phyloP scores from a whole-genome alignment of 2,113 vertebrate genomes.

The Synchiropus splendidus region DNA sequence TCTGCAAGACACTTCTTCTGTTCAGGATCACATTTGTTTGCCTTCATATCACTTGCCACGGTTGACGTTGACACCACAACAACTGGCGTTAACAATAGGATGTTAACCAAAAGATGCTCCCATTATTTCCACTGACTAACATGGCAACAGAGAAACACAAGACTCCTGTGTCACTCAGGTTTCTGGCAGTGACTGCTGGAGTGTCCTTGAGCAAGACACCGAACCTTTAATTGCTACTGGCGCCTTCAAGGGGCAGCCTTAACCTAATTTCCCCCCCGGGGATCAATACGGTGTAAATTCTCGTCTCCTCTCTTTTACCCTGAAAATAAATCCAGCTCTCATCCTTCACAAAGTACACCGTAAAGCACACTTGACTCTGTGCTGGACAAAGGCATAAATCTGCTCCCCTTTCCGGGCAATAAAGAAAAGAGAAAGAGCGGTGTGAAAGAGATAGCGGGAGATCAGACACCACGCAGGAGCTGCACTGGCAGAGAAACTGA shows the following conservation, averaged over 20 bases:
- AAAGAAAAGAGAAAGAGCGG: conserved; percentile 24
- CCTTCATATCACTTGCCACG: too few relatives aligned
- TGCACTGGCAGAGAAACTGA: conserved; percentile 29
- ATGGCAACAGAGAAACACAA: too few relatives aligned
- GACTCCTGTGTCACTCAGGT: too few relatives aligned
- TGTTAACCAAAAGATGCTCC: too few relatives aligned
- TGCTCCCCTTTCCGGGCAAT: conserved; percentile 45
- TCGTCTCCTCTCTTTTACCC: conserved; percentile 9
- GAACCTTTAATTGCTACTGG: too few relatives aligned
- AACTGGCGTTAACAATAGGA: too few relatives aligned
- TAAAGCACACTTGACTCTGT: conserved; percentile 33
- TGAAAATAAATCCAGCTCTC: conserved; percentile 30
- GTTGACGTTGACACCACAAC: too few relatives aligned
- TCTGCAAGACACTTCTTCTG: conserved; percentile 22
- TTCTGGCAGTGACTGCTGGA: too few relatives aligned
- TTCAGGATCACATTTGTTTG: background rate
- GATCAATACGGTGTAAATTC: background rate
- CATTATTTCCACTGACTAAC: too few relatives aligned
- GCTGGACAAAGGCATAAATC: conserved; percentile 47
- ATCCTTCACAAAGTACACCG: conserved; percentile 37
- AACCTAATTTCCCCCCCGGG: too few relatives aligned
- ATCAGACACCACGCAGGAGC: conserved; percentile 1
- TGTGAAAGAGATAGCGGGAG: background rate
- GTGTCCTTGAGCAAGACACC: too few relatives aligned
- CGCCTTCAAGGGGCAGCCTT: too few relatives aligned